phyloP scores from a whole-genome alignment of 2,113 vertebrate genomes.

The Sylvietta virens region DNA sequence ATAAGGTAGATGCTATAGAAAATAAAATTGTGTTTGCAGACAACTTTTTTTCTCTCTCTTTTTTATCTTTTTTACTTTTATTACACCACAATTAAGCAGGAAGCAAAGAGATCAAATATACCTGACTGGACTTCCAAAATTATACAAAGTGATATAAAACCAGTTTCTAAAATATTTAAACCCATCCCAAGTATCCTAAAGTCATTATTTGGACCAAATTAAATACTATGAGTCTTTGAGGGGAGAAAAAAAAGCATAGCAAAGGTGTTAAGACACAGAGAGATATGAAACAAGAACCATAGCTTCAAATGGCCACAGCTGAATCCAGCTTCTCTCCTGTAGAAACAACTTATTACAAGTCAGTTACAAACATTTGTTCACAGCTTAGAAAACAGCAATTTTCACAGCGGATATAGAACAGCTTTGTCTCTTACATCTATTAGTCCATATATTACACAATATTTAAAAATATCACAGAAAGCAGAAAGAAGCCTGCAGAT shows the following conservation, averaged over 20 bases:
- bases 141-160: fast-evolving
- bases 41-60: background rate
- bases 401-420: background rate
- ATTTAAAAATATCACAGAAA: background rate
- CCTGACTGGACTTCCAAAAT: background rate
- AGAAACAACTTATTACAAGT: background rate
- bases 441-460: background rate
- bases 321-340: background rate
- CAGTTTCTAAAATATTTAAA: background rate
- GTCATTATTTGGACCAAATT: background rate
- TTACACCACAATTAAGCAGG: background rate
- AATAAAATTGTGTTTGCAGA: background rate
- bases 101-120: background rate
- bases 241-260: no score
- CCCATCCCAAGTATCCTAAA: background rate
- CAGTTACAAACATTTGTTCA: background rate
- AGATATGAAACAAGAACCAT: background rate
- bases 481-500: background rate
- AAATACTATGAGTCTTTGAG: background rate
- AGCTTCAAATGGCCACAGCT: background rate
- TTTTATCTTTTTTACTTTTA: background rate
- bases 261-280: background rate
- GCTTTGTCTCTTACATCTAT: background rate
- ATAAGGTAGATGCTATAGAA: background rate
- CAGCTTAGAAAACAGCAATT: background rate